Evolutionary conservation across 2,888 invertebrate genomes (phyloP), one percentile per base, ranked within the genome.

Genomic region (Chrysolina haemoptera): DNA sequence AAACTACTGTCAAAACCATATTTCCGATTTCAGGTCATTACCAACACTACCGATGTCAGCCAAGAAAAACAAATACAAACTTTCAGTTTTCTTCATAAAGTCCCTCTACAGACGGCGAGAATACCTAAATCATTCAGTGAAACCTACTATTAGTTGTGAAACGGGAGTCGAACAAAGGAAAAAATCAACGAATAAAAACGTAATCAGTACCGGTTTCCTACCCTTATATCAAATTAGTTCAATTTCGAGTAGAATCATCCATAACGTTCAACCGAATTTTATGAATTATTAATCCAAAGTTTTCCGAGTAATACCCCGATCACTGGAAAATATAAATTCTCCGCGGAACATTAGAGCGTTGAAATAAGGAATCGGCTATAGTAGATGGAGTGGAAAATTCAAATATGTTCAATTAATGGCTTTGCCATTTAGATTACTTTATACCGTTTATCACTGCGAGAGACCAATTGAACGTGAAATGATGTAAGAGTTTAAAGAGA

Each of bases 331-430:
- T 74, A 76, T 76, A 74, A 73, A 76, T 76, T 74, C 69, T 74
- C 74, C 59, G 22, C 71, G 68, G 76, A 71, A 74, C 71, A 74
- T 71, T 71, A 69, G 55, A 59, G 65, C 76, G 74, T 71, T 76
- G 71, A 76, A 76, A 76, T 76, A 76, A 76, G 74, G 74, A 74
- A 74, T 67, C 68, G 69, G 53, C 62, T 72, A 35, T 62, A 48
- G 41, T 70, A 73, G 73, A 76, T 76, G 76, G 74, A 71, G 74
- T 72, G 76, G 76, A 76, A 76, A 76, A 76, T 76, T 76, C 73
- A 76, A 76, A 76, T 74, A 74, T 76, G 74, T 76, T 76, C 74
- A 71, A 76, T 76, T 76, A 76, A 76, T 71, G 76, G 68, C 73
- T 70, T 65, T 74, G 74, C 74, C 74, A 74, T 74, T 74, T 68